These are phyloP conservation scores for Philereme transversata DNA, from an alignment of 2,888 invertebrate genomes.

Conservation along the genomic window DNA sequence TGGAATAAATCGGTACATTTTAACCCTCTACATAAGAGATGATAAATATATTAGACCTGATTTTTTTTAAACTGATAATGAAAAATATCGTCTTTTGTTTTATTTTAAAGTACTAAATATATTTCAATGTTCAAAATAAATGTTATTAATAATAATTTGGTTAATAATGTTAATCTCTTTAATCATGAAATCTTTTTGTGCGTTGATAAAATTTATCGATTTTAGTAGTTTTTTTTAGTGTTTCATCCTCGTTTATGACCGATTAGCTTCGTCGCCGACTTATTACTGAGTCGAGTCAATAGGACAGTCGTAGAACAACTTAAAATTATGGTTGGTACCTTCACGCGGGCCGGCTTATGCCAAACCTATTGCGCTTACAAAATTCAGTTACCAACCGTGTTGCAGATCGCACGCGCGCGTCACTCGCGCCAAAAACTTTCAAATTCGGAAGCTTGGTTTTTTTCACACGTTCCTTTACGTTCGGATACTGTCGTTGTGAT, in stretches of 20 bases:
- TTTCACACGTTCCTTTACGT: slow-evolving; percentile 47
- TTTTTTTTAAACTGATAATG: too few relatives aligned
- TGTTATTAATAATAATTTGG: too few relatives aligned
- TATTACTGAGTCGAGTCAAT: slow-evolving; percentile 29
- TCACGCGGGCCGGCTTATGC: slow-evolving; percentile 60
- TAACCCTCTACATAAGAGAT: too few relatives aligned
- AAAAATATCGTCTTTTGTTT: too few relatives aligned
- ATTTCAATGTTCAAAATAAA: too few relatives aligned
- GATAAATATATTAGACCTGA: too few relatives aligned
- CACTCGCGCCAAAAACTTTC: slow-evolving; percentile 73
- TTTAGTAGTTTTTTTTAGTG: neutral
- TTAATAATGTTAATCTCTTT: too few relatives aligned
- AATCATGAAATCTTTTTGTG: too few relatives aligned
- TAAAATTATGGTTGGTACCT: slow-evolving; percentile 61
- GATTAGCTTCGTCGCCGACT: slow-evolving; percentile 13
- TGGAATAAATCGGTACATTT: too few relatives aligned
- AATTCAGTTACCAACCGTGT: slow-evolving; percentile 72
- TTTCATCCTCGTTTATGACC: neutral
- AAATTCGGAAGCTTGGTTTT: slow-evolving; percentile 65
- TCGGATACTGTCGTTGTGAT: slow-evolving; percentile 31
- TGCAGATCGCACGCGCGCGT: slow-evolving; percentile 78
- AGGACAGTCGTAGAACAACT: slow-evolving; percentile 29
- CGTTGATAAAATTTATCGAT: neutral
- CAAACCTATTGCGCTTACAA: slow-evolving; percentile 74
- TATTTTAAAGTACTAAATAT: too few relatives aligned